These are phyloP conservation scores for Ceramica pisi DNA, from an alignment of 2,888 invertebrate species.

Conservation along the genomic window DNA sequence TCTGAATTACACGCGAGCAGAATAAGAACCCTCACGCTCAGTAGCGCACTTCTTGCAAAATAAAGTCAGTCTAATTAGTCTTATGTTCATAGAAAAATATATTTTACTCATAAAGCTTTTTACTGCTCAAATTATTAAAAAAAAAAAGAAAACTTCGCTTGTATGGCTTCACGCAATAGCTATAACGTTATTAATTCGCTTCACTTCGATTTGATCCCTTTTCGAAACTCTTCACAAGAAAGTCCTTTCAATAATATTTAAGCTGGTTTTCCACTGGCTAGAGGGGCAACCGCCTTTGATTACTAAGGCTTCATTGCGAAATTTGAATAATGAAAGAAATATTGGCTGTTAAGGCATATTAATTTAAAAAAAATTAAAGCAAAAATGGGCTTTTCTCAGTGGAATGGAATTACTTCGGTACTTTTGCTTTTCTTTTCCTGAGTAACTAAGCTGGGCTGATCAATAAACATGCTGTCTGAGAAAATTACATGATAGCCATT, in stretches of 20 bases:
- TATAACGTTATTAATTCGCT: not conserved
- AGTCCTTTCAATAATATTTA: not conserved
- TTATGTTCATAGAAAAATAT: not conserved
- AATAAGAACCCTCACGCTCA: not conserved
- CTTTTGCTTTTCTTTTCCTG: not conserved
- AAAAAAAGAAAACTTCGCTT: constrained; percentile 4
- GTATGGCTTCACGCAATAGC: not conserved
- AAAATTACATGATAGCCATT: not conserved
- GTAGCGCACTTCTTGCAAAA: not conserved
- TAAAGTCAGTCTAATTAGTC: not conserved
- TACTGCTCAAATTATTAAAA: not conserved
- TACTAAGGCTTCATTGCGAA: not conserved
- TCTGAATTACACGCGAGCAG: too few species aligned
- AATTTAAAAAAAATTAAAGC: not conserved
- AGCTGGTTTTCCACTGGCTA: too few species aligned
- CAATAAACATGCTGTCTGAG: not conserved
- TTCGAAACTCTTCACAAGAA: too few species aligned
- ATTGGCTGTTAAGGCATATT: not conserved
- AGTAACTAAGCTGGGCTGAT: not conserved
- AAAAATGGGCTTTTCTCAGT: not conserved
- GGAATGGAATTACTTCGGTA: not conserved
- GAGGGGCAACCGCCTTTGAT: not conserved
- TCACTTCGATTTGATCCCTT: not conserved
- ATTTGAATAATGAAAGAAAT: not conserved
- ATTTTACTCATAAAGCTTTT: not conserved